Conservation (phyloP, 2,888 invertebrate genomes). For the Hypomecis punctinalis region DNA sequence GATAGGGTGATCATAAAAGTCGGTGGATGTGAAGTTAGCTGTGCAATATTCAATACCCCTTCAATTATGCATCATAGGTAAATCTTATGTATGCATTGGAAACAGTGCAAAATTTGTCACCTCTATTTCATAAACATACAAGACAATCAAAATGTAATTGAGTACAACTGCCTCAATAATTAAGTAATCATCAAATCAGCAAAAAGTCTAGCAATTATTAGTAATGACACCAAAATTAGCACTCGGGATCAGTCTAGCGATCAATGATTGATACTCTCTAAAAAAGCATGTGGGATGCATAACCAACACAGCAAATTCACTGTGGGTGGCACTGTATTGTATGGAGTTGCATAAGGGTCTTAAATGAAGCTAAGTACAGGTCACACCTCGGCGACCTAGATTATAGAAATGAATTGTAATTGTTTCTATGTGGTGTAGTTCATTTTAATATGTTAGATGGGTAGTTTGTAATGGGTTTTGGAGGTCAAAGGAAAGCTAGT, state of each 20-base stretch:
- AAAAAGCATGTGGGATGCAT: slow-evolving; percentile 46
- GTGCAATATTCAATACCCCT: no score
- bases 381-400: slow-evolving; percentile 27
- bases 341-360: slow-evolving; percentile 53
- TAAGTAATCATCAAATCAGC: neutral
- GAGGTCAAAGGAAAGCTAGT: no score
- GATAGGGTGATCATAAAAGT: no score
- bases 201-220: slow-evolving; percentile 20
- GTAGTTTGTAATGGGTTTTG: no score
- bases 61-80: no score
- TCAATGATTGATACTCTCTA: slow-evolving; percentile 47
- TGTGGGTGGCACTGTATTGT: slow-evolving; percentile 68
- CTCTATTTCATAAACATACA: neutral
- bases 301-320: slow-evolving; percentile 49
- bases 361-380: slow-evolving; percentile 34
- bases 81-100: no score
- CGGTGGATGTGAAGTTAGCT: no score
- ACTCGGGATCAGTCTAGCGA: slow-evolving; percentile 37
- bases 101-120: neutral
- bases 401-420: slow-evolving; percentile 7
- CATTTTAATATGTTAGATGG: neutral
- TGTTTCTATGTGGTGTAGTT: neutral
- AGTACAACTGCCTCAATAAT: neutral
- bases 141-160: neutral
- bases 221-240: slow-evolving; percentile 40